Percentiles rank a stretch among this genome's conserved stretches.
Conservation (phyloP, 2,113 vertebrate genomes). For the Albula goreensis region DNA sequence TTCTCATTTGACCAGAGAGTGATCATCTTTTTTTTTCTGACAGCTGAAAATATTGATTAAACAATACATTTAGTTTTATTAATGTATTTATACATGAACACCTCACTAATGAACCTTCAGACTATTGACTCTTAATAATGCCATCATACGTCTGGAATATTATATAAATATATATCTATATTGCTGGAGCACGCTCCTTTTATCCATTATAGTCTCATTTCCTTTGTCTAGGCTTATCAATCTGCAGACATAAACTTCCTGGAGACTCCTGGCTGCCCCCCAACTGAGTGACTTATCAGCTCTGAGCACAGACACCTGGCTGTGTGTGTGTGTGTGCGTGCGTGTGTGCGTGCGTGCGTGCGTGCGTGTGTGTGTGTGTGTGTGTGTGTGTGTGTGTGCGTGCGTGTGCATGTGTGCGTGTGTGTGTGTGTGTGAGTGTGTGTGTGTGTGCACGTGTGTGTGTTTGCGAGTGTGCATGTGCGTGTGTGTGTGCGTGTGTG, state of each 20-base stretch:
- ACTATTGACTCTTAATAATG: slow-evolving; percentile 21
- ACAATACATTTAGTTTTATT: slow-evolving; percentile 19
- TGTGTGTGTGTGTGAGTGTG: background rate
- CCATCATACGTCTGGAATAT: background rate
- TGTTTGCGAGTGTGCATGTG: slow-evolving; percentile 15
- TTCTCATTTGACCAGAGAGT: slow-evolving; percentile 9
- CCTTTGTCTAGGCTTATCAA: slow-evolving; percentile 26
- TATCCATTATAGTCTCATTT: slow-evolving; percentile 31
- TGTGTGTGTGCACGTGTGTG: background rate
- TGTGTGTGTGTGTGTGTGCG: background rate
- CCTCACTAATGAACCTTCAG: slow-evolving; percentile 19
- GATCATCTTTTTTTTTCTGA: background rate
- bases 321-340: background rate
- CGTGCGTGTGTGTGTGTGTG: background rate
- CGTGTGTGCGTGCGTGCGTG: background rate
- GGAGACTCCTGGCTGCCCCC: slow-evolving; percentile 9
- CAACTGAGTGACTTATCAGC: slow-evolving; percentile 14
- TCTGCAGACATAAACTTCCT: slow-evolving; percentile 17
- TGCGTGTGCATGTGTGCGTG: background rate
- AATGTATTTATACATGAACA: slow-evolving; percentile 15
- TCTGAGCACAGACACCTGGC: background rate
- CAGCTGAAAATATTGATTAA: slow-evolving; percentile 26
- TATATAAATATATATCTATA: slow-evolving; percentile 2
- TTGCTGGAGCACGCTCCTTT: slow-evolving; percentile 12
- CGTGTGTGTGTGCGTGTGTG: slow-evolving; percentile 36